Conservation (phyloP, 1,140 invertebrate species). For the Pinna nobilis region DNA sequence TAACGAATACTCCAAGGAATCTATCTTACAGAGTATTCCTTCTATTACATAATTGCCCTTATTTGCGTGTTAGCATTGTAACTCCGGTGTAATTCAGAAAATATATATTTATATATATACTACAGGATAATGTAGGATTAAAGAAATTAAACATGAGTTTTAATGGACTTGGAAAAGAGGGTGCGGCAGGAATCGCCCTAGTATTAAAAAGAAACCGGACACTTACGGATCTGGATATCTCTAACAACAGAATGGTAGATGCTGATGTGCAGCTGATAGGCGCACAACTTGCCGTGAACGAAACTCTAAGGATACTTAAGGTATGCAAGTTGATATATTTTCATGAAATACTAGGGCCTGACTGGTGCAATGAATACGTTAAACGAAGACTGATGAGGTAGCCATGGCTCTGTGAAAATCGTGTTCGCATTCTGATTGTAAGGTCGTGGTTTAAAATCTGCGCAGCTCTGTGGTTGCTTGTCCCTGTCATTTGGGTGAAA, state of each 20-base stretch:
- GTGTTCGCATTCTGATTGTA: background rate
- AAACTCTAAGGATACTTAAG: constrained; percentile 46
- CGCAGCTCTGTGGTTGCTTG: too few species aligned
- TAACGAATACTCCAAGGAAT: too few species aligned
- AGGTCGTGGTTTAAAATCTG: too few species aligned
- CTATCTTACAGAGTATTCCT: background rate
- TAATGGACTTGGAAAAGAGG: constrained; percentile 60
- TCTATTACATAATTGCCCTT: background rate
- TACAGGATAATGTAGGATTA: constrained; percentile 56
- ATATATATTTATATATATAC: background rate
- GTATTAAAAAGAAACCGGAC: constrained; percentile 57
- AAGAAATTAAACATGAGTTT: constrained; percentile 47
- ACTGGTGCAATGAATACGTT: background rate
- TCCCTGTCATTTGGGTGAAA: too few species aligned
- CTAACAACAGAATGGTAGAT: constrained; percentile 57
- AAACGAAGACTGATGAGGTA: background rate
- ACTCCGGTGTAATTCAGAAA: background rate
- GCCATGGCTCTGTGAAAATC: background rate
- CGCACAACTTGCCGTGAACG: constrained; percentile 43
- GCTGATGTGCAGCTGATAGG: constrained; percentile 40
- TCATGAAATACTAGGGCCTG: background rate
- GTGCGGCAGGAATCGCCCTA: constrained; percentile 35
- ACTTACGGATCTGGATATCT: constrained; percentile 58
- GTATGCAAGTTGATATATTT: constrained; percentile 22
- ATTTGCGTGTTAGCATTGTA: background rate